Evolutionary conservation across 2,888 invertebrate species (phyloP), one percentile per base, ranked within the genome.

Genomic region (Argyra leucocephala): DNA sequence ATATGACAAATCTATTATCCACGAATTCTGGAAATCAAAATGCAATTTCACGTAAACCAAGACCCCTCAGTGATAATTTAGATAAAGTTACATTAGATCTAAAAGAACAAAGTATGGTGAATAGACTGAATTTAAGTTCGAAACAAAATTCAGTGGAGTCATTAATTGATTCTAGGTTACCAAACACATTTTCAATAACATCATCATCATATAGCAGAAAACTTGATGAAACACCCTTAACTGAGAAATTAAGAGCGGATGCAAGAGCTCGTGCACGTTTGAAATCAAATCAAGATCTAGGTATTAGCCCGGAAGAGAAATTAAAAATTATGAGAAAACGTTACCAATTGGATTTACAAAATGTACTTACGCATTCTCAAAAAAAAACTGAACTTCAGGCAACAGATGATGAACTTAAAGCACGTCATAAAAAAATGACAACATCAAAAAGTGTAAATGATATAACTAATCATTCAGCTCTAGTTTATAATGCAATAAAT

Each of bases 251-350:
- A 62, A 84, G 85, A 67, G 83, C 84, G 68, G 85, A 86, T 68
- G 85, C 85, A 24, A 79, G 88, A 65, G 86, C 85, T 22, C 81
- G 87, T 63, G 87, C 88, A 10, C 82, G 86, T 62, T 77, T 88
- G 24, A 86, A 86, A 76, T 88, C 87, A 66, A 89, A 90, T 74
- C 86, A 88, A 69, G 89, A 90, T 73, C 76, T 90, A 24, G 88
- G 89, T 2, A 79, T 86, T n/a, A 88, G 86, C 75, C 87, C 86
- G 0, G 87, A 88, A 73, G 87, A 88, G 67, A 86, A 84, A 72
- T 79, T 87, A 66, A 80, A 81, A 67, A 78, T 83, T 65, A 72
- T 87, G 22, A 80, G 84, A 15, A 78, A 79, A 66, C 76, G 79
- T 12, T 73, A 72, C 62, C 71, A 74, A 65, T 68, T 80, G 5